These are phyloP conservation scores for Trichomycterus rosablanca DNA, from an alignment of 2,113 vertebrate genomes.

Conservation along the genomic window DNA sequence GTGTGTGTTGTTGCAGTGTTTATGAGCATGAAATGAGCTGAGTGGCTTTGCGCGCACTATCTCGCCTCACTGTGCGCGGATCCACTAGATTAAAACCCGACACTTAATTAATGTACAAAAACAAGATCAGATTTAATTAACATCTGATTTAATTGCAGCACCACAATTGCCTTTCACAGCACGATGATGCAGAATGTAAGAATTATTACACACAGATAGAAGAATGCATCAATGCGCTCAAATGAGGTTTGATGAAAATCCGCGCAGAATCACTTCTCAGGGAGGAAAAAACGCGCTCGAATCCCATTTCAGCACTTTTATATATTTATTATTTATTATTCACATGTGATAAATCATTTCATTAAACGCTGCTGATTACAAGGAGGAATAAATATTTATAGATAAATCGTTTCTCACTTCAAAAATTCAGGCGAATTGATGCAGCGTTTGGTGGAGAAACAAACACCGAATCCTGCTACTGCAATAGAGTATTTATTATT, in stretches of 20 bases:
- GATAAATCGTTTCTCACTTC: not conserved
- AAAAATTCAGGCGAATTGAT: too few relatives aligned
- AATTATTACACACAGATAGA: slow-evolving; percentile 64
- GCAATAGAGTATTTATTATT: too few relatives aligned
- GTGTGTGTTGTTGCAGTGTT: slow-evolving; percentile 17
- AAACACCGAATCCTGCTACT: too few relatives aligned
- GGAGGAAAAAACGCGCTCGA: slow-evolving; percentile 57
- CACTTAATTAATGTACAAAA: slow-evolving; percentile 75
- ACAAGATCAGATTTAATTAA: slow-evolving; percentile 80
- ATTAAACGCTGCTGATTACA: slow-evolving; percentile 66
- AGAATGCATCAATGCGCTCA: slow-evolving; percentile 60
- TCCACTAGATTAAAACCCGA: slow-evolving; percentile 74
- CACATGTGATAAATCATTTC: slow-evolving; percentile 62
- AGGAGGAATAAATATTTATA: slow-evolving; percentile 35
- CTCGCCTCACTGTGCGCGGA: slow-evolving; percentile 62
- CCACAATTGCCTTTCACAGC: slow-evolving; percentile 62
- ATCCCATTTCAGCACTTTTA: slow-evolving; percentile 62
- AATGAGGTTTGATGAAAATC: slow-evolving; percentile 56
- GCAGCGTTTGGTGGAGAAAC: too few relatives aligned
- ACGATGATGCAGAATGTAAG: slow-evolving; percentile 56
- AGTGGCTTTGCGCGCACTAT: slow-evolving; percentile 62
- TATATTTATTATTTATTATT: slow-evolving; percentile 51
- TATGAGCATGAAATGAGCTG: slow-evolving; percentile 75
- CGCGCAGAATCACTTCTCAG: slow-evolving; percentile 63
- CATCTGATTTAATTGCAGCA: slow-evolving; percentile 76